A percentile compares a stretch with the other conserved stretches of the same genome.
Conservation (phyloP, 2,113 vertebrate species). For the Perca flavescens region DNA sequence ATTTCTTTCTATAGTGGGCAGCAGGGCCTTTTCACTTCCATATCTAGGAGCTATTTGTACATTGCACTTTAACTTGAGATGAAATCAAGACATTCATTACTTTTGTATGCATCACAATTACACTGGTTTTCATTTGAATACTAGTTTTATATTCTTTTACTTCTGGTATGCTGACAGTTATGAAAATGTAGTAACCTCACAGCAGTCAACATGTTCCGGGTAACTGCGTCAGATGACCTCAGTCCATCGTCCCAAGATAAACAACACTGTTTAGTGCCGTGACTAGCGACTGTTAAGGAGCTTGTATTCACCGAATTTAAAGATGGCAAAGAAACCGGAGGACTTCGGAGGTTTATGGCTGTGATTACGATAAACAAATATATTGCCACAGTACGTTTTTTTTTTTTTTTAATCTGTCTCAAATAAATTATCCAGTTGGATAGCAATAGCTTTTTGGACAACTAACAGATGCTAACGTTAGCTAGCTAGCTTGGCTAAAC, state of each 20-base stretch:
- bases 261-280: slow-evolving; percentile 38
- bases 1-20: neutral
- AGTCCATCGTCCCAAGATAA: slow-evolving; percentile 61
- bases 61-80: too few relatives aligned
- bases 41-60: too few relatives aligned
- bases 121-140: neutral
- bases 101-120: neutral
- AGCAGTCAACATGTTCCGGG: slow-evolving; percentile 70
- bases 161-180: neutral
- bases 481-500: slow-evolving; percentile 31
- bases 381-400: slow-evolving; percentile 40
- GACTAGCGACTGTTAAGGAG: slow-evolving; percentile 3
- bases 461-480: neutral
- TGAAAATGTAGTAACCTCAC: neutral
- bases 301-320: neutral
- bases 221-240: slow-evolving; percentile 58
- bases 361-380: slow-evolving; percentile 16
- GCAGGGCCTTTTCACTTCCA: too few relatives aligned
- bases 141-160: neutral
- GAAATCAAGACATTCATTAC: too few relatives aligned
- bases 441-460: slow-evolving; percentile 27
- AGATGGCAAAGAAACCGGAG: slow-evolving; percentile 63
- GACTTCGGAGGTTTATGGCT: slow-evolving; percentile 23
- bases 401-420: too few relatives aligned
- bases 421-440: neutral